Evolutionary conservation across 2,888 invertebrate genomes (phyloP).

Genomic region (Aphidius colemani): DNA sequence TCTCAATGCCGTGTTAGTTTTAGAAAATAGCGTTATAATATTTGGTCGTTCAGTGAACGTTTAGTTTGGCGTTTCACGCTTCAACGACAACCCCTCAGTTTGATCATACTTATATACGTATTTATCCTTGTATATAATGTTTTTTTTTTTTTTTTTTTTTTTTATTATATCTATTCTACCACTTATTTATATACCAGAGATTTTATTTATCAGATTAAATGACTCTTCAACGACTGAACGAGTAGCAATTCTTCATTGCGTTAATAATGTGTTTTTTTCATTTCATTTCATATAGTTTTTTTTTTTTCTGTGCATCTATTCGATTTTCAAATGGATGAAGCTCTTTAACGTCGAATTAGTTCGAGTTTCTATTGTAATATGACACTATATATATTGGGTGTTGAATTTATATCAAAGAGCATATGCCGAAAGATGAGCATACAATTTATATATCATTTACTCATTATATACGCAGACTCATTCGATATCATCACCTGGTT

Average conservation of each 20-base stretch:
- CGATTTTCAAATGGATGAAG: background rate
- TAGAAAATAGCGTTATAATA: slow-evolving; percentile 22
- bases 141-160: too few species aligned
- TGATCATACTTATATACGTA: slow-evolving; percentile 18
- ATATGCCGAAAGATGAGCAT: background rate
- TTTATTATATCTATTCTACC: slow-evolving; percentile 10
- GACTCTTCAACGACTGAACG: slow-evolving; percentile 36
- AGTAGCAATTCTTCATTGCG: background rate
- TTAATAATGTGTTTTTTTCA: too few species aligned
- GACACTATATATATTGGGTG: too few species aligned
- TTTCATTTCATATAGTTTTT: too few species aligned
- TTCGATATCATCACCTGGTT: too few species aligned
- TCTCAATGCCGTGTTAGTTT: background rate
- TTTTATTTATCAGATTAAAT: slow-evolving; percentile 35
- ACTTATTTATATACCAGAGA: slow-evolving; percentile 28
- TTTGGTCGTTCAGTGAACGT: slow-evolving; percentile 42
- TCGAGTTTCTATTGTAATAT: slow-evolving; percentile 10
- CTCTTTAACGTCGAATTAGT: slow-evolving; percentile 48
- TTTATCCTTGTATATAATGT: slow-evolving; percentile 11
- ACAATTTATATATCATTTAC: too few species aligned
- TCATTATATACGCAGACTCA: too few species aligned
- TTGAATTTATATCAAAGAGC: too few species aligned
- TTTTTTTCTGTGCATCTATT: too few species aligned
- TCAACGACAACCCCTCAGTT: slow-evolving; percentile 51
- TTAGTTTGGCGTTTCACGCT: slow-evolving; percentile 60